Evolutionary conservation across 2,113 vertebrate genomes (phyloP), one percentile per base, ranked within the genome.

Genomic region (Coptodon rendalli): DNA sequence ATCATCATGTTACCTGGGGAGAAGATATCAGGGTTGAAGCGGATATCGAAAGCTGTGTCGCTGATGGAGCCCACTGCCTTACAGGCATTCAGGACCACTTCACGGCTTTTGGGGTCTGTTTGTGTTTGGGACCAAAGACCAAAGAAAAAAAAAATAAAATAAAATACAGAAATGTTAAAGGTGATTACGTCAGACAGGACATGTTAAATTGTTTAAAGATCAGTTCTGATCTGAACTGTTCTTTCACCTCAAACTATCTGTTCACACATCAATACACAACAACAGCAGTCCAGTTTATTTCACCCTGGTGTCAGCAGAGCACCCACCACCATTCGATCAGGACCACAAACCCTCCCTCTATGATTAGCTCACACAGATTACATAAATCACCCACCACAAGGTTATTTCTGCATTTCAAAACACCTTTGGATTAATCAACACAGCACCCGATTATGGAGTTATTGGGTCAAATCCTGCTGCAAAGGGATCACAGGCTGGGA

Each of bases 1-100:
- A 57, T 31, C 29, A 27, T 36, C 13, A 3, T 17, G 17, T 6
- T 95, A 98, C 99, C 98, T 94, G 99, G 98, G 1, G 99, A 99
- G 95, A 99, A 99, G 94, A 99, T 98, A 91, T 99, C 99, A 2
- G 98, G 98, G 94, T 99, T 99, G 96, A 99, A 99, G 84, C 98
- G 98, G 66, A 99, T 99, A 78, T 99, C 98, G 1, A 99, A 99
- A 1, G 98, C 98, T 0, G 97, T 97, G 95, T 96, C 97, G 88
- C 98, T 99, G 91, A 99, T 97, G 88, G 99, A 99, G 82, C 99
- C 98, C 0, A 99, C 99, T 0, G 98, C 98, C 92, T 97, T 98
- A 96, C 98, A 99, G 1, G 98, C 99, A 0, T 99, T 99, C 11
- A 97, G 97, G 73, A 99, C 98, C 80, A 99, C 98, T 91, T 99